These are phyloP conservation scores for Caenorhabditis inopinata DNA, from an alignment of 1,140 invertebrate genomes.

Conservation along the genomic window DNA sequence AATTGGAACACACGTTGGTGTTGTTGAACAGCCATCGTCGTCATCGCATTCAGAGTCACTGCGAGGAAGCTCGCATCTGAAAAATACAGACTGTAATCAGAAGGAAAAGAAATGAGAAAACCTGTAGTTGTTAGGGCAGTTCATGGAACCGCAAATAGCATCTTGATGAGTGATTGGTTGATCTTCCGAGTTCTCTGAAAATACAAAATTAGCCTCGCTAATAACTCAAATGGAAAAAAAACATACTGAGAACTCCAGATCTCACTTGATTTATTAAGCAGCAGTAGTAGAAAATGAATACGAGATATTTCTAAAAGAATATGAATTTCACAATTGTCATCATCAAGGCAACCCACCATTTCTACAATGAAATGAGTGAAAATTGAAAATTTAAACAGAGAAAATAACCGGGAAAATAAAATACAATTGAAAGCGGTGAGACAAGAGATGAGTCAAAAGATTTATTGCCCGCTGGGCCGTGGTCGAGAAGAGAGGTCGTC, in stretches of 20 bases:
- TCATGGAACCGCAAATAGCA: background rate
- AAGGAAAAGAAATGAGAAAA: background rate
- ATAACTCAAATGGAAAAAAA: background rate
- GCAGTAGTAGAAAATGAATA: background rate
- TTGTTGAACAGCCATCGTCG: background rate
- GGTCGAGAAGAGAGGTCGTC: background rate
- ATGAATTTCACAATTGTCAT: background rate
- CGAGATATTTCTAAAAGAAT: background rate
- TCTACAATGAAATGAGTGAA: background rate
- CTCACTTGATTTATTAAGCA: too few species aligned
- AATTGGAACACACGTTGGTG: background rate
- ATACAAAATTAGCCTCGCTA: too few species aligned
- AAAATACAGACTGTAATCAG: background rate
- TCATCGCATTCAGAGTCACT: background rate
- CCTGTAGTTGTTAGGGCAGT: background rate
- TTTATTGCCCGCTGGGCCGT: background rate
- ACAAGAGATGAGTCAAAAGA: constrained; percentile 15
- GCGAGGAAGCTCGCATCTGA: background rate
- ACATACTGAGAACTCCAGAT: background rate
- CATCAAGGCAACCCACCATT: background rate
- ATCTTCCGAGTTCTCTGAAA: constrained; percentile 1
- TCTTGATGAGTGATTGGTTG: background rate
- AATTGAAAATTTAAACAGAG: background rate
- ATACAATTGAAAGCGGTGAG: background rate
- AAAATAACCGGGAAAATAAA: background rate